phyloP scores from a whole-genome alignment of 2,888 invertebrate genomes.

The Dichetophora obliterata region DNA sequence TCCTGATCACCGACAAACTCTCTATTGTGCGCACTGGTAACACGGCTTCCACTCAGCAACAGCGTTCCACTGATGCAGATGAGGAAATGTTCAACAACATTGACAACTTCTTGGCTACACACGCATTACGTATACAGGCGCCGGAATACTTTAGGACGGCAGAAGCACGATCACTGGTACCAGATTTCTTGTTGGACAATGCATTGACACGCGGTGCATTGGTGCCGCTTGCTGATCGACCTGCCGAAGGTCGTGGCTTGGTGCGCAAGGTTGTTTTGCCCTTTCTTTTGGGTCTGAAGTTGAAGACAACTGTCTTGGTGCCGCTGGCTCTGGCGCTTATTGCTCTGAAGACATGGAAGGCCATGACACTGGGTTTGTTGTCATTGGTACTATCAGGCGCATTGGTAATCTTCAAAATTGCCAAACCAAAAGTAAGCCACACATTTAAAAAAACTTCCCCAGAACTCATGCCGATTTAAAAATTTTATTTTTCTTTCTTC shows the following conservation, averaged over 20 bases:
- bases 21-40: conserved; percentile 76
- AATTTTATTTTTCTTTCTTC: neutral
- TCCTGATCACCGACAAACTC: conserved; percentile 82
- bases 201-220: conserved; percentile 77
- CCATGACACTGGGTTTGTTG: conserved; percentile 85
- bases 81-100: conserved; percentile 78
- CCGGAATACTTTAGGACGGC: conserved; percentile 74
- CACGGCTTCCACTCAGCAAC: conserved; percentile 61
- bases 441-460: neutral
- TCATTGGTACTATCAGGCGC: conserved; percentile 88
- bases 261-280: conserved; percentile 88
- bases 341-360: conserved; percentile 91
- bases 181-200: conserved; percentile 63
- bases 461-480: neutral
- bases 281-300: conserved; percentile 87
- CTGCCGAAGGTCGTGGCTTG: conserved; percentile 79
- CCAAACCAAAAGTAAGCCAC: conserved; percentile 80
- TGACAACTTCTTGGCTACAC: conserved; percentile 81
- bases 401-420: conserved; percentile 87
- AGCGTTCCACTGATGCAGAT: conserved; percentile 61
- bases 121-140: conserved; percentile 81
- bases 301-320: conserved; percentile 86
- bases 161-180: conserved; percentile 66
- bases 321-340: conserved; percentile 85
- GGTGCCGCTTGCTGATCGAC: conserved; percentile 77